Evolutionary conservation across 1,140 invertebrate genomes (phyloP), one percentile per base, ranked within the genome.

Genomic region (Chymomyza costata): DNA sequence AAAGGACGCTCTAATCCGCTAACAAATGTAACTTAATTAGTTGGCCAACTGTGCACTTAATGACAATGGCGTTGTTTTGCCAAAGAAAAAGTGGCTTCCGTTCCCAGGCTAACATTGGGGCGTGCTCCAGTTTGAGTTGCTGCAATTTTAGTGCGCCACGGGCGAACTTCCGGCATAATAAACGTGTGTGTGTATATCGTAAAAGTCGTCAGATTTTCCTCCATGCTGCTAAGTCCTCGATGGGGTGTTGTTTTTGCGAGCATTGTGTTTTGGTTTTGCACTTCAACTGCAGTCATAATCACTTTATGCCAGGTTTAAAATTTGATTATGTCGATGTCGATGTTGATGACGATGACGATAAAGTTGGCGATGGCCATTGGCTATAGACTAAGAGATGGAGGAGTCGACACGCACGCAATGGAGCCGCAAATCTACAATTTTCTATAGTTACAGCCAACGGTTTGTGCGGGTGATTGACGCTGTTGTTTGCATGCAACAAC

Each of bases 381-480:
- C 32, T 6, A 14, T 8, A 38, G 38, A 48, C 44, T 49, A n/a
- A n/a, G n/a, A n/a, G n/a, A n/a, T n/a, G n/a, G n/a, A n/a, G n/a
- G n/a, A 11, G 46, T 50, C 44, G 45, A 48, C 51, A 78, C 56
- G 73, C 71, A 78, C 71, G 71, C 73, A 80, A 80, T 80, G 74
- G 74, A 73, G 73, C 73, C 74, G 74, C 74, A 81, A 80, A 80
- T 73, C 73, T 71, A 81, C 74, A 80, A 80, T 74, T 81, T 78
- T 78, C 73, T 73, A 80, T 68, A 67, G 64, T 50, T 65, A 80
- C 74, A 73, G 74, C 63, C 68, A 73, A 81, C 73, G 71, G 51
- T 54, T 71, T 80, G 73, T 80, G 73, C 73, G 73, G 73, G 73
- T 80, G 73, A 80, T 78, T 78, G 71, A 78, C 71, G 71, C 67